These are phyloP conservation scores for Polydesmus complanatus DNA, from an alignment of 2,888 invertebrate species.

Conservation along the genomic window DNA sequence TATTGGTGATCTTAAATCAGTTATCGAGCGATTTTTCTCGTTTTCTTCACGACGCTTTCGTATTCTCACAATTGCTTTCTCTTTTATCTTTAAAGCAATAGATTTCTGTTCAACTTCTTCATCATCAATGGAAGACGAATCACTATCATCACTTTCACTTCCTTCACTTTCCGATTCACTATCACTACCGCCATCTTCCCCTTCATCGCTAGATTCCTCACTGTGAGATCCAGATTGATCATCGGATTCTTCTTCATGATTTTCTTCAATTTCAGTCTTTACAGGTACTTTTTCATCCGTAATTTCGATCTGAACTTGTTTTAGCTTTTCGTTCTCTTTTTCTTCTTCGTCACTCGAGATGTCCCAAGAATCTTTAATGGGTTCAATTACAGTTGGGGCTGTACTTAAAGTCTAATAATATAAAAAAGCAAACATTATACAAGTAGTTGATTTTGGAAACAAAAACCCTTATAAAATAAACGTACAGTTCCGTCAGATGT, in stretches of 20 bases:
- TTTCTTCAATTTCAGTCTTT: conserved; percentile 30
- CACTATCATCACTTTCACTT: conserved; percentile 39
- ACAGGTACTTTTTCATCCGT: conserved; percentile 24
- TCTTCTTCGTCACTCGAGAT: conserved; percentile 22
- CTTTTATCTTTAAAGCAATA: conserved; percentile 58
- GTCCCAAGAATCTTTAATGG: conserved; percentile 23
- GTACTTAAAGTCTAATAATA: too few relatives aligned
- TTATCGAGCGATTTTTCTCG: conserved; percentile 49
- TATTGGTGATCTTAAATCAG: conserved; percentile 79
- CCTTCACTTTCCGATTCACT: conserved; percentile 33
- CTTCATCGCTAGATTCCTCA: conserved; percentile 14
- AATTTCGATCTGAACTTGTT: background rate
- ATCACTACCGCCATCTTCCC: conserved; percentile 27
- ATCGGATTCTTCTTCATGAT: conserved; percentile 27
- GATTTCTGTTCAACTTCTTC: conserved; percentile 45
- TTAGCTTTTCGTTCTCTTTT: conserved; percentile 26
- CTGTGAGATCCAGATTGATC: conserved; percentile 17
- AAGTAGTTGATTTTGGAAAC: too few relatives aligned
- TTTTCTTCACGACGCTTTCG: conserved; percentile 53
- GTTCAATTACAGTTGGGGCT: conserved; percentile 25
- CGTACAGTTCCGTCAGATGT: too few relatives aligned
- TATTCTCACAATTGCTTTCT: conserved; percentile 57
- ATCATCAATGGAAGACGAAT: conserved; percentile 26
- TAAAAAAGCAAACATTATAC: too few relatives aligned
- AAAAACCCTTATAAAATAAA: too few relatives aligned